phyloP scores from a whole-genome alignment of 2,797 vertebrate species.

The Gadopsis marmoratus region DNA sequence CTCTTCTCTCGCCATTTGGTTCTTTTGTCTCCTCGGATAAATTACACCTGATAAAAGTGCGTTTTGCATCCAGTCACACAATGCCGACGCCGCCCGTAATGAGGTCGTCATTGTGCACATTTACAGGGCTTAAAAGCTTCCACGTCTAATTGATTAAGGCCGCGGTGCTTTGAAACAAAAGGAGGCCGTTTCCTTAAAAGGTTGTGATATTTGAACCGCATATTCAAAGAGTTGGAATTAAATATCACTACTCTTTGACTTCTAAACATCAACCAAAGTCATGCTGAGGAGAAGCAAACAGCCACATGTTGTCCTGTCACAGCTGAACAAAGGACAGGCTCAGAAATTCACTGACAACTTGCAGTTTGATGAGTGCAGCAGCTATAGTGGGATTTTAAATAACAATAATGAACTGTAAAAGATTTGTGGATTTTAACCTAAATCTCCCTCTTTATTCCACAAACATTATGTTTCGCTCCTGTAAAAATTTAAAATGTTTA shows the following conservation, averaged over 20 bases:
- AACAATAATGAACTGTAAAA: background rate
- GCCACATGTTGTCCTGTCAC: background rate
- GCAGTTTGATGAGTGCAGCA: background rate
- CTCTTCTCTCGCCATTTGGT: slow-evolving; percentile 36
- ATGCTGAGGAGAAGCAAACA: slow-evolving; percentile 17
- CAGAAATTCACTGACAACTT: background rate
- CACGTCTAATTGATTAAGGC: slow-evolving; percentile 75
- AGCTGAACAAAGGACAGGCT: background rate
- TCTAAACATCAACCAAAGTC: slow-evolving; percentile 41
- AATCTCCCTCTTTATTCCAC: background rate
- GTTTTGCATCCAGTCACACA: slow-evolving; percentile 67
- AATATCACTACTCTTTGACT: slow-evolving; percentile 47
- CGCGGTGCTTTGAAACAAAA: slow-evolving; percentile 44
- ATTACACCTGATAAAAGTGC: slow-evolving; percentile 63
- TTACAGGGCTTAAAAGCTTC: slow-evolving; percentile 74
- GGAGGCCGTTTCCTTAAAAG: slow-evolving; percentile 54
- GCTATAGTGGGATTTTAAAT: slow-evolving; percentile 9
- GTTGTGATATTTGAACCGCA: slow-evolving; percentile 61
- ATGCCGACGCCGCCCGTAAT: slow-evolving; percentile 56
- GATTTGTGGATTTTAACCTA: background rate
- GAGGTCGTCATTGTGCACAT: slow-evolving; percentile 74
- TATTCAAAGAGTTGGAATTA: slow-evolving; percentile 61
- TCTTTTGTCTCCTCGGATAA: slow-evolving; percentile 36
- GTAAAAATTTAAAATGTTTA: background rate
- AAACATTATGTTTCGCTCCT: background rate